Conservation (phyloP, 2,797 vertebrate genomes). For the Aythya fuligula region DNA sequence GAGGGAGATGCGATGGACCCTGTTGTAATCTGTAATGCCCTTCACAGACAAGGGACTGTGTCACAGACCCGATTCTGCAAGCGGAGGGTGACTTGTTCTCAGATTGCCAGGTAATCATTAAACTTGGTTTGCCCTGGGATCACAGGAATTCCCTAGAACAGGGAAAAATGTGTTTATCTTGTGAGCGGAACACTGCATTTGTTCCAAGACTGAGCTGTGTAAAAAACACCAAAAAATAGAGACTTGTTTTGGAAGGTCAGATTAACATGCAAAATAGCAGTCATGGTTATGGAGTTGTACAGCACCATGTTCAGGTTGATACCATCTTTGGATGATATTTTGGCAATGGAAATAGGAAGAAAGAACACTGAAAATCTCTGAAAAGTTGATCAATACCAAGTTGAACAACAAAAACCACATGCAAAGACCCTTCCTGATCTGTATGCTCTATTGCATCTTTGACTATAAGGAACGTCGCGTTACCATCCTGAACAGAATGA, state of each 20-base stretch:
- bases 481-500: background rate
- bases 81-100: accelerated
- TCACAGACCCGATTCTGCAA: background rate
- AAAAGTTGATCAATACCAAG: no score
- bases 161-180: background rate
- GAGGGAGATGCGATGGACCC: accelerated
- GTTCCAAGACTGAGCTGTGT: accelerated
- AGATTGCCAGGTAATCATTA: background rate
- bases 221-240: background rate
- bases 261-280: background rate
- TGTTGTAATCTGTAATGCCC: background rate
- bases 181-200: accelerated
- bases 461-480: background rate
- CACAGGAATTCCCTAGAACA: background rate
- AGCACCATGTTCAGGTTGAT: background rate
- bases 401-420: background rate
- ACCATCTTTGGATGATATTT: background rate
- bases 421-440: background rate
- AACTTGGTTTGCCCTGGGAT: background rate
- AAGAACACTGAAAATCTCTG: background rate
- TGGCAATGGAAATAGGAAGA: background rate
- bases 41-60: accelerated
- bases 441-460: background rate
- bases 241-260: background rate
- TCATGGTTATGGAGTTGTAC: background rate